Percentiles rank a stretch among this genome's conserved stretches.
Evolutionary conservation across 2,888 invertebrate species (phyloP).

Genomic region (Ganaspis brasiliensis): DNA sequence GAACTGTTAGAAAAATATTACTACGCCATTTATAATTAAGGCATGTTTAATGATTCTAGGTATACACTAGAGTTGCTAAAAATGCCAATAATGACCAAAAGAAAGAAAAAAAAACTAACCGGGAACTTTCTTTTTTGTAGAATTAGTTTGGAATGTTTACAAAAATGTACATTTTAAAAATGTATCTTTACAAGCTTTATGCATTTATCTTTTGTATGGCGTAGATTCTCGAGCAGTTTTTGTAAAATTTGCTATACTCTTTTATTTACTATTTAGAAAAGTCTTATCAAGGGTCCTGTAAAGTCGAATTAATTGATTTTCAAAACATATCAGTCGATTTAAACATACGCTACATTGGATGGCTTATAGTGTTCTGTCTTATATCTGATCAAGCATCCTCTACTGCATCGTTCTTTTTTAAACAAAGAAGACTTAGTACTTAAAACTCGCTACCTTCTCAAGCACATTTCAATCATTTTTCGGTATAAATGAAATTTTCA

Average conservation of each 20-base stretch:
- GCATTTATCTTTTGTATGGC: slow-evolving; percentile 14
- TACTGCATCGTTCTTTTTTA: slow-evolving; percentile 38
- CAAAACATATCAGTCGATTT: slow-evolving; percentile 51
- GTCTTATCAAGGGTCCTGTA: slow-evolving; percentile 19
- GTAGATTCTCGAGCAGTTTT: slow-evolving; percentile 25
- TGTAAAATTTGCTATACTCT: slow-evolving; percentile 32
- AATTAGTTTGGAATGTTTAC: slow-evolving; percentile 29
- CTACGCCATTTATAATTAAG: not conserved
- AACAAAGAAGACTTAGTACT: slow-evolving; percentile 26
- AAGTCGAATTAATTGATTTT: slow-evolving; percentile 52
- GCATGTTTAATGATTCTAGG: slow-evolving; percentile 13
- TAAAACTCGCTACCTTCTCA: slow-evolving; percentile 19
- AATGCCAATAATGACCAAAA: slow-evolving; percentile 27
- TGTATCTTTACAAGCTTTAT: slow-evolving; percentile 8
- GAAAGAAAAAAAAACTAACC: too few relatives aligned
- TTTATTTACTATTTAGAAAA: not conserved
- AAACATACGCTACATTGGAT: slow-evolving; percentile 26
- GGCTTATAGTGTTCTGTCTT: slow-evolving; percentile 37
- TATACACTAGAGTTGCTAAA: slow-evolving; percentile 22
- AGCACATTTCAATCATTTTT: not conserved
- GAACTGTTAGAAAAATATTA: slow-evolving; percentile 13
- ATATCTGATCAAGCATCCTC: slow-evolving; percentile 31
- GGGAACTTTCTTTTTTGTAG: slow-evolving; percentile 27
- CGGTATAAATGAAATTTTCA: not conserved
- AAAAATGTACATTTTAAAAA: not conserved